Evolutionary conservation across 2,113 vertebrate species (phyloP).

Genomic region (Onychostoma macrolepis): DNA sequence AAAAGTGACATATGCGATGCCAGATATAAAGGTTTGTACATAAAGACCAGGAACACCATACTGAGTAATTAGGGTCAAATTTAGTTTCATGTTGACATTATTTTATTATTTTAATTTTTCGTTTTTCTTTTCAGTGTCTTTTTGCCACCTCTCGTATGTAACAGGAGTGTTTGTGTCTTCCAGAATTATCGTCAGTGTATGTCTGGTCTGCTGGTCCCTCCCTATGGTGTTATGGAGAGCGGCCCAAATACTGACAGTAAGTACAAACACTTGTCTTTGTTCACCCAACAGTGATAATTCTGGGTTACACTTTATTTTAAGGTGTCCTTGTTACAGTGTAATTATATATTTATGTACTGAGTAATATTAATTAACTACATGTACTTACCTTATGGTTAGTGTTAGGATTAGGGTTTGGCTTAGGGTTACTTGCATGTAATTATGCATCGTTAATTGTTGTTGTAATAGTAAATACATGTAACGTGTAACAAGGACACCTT

Average conservation of each 20-base stretch:
- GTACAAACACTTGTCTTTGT: constrained; percentile 63
- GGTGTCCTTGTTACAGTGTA: no score
- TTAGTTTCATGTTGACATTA: not conserved
- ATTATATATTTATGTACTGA: no score
- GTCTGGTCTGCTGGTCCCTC: constrained; percentile 93
- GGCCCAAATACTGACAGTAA: constrained; percentile 89
- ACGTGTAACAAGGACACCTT: no score
- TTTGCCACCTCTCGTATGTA: not conserved
- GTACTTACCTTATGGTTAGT: no score
- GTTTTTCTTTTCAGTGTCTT: not conserved
- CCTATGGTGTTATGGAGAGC: constrained; percentile 97
- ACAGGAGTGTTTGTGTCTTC: constrained; percentile 43
- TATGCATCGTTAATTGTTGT: no score
- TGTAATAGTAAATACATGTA: no score
- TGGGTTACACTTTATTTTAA: no score
- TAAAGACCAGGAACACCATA: not conserved
- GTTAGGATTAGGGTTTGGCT: no score
- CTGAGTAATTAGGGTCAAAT: not conserved
- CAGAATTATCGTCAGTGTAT: constrained; percentile 96
- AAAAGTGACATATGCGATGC: not conserved
- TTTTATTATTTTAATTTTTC: not conserved
- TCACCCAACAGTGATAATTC: not conserved
- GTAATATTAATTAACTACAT: no score
- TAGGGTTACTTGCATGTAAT: no score
- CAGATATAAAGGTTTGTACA: not conserved